Evolutionary conservation across 2,113 vertebrate genomes (phyloP), one percentile per base, ranked within the genome.

Genomic region (Amazona guildingii): DNA sequence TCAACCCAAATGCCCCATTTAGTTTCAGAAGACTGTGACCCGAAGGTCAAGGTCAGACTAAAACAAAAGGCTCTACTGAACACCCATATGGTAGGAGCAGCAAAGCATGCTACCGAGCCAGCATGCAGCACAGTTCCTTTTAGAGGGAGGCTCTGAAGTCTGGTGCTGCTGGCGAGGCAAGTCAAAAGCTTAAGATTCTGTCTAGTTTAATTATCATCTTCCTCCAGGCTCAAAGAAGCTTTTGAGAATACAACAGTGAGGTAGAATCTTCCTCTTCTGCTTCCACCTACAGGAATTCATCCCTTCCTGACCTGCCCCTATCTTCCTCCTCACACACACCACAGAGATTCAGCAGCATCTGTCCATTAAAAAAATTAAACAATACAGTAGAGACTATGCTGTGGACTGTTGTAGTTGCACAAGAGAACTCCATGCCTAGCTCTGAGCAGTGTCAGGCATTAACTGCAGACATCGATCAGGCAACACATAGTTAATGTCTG

Each of bases 181-280:
- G 64, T 37, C 83, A 86, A 83, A 83, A 93, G 93, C 86, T 95
- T 76, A 89, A 73, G 85, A 95, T 49, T 43, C 86, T 83, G 95
- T 94, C 89, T 10, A 8, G 48, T 76, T 92, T 82, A 96, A 85
- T 97, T 87, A 97, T 29, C 17, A 39, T 92, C 90, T 87, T 83
- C 49, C 90, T 90, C 41, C 81, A 80, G 44, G 21, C 81, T 70
- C 68, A 94, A 91, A 97, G 96, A 21, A 74, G 95, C 96, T 98
- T 93, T 97, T 41, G 75, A 63, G 67, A 92, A 70, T 12, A 84
- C 64, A 92, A 83, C n/a, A 57, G 83, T 1, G 28, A 73, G 54
- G n/a, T 75, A 92, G 61, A 72, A 85, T 37, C 82, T 67, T 70
- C 81, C 76, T 82, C 67, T 46, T 35, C 23, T 3, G 28, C 51